Base-by-base conservation (phyloP, 2,113 vertebrate genomes). In the Syngnathus typhle region DNA sequence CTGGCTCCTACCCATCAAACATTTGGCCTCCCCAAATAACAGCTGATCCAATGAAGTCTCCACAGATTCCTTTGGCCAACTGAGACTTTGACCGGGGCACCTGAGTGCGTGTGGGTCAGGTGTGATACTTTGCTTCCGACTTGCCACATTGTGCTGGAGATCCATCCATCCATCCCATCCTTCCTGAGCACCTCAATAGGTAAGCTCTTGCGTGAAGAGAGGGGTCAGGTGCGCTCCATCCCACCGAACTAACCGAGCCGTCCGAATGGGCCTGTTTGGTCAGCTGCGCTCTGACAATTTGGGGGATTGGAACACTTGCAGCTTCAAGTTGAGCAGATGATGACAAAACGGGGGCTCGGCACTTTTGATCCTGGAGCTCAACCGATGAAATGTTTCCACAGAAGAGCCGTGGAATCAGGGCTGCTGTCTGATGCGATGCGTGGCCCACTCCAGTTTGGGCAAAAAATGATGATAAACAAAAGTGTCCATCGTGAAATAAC, bases 11-110 rank as follows among this genome's bases (percentile, higher is more conserved):
- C 75, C 82, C 87, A 85, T 80, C 63, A 70, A 37, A 39, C 18
- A 9, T 72, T 70, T 64, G 62, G 73, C 65, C 52, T 74, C 74
- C 64, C 71, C 80, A 77, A 63, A 65, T 73, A 72, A 72, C 88
- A 89, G 83, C 86, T 89, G 86, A 85, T 80, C 82, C 82, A 60
- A 39, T 71, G 5, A 72, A 70, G 55, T 80, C 82, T 88, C 86
- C 27, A 77, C 49, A 79, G 88, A 83, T 58, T 76, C 64, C 76
- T 66, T 18, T 1, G 18, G 78, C 78, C 84, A 82, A 82, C 77
- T 77, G 86, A 85, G 84, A 83, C 78, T 70, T 19, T 49, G 7
- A 47, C 60, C 52, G 39, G 19, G 65, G 82, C 87, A 88, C 87
- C 87, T 88, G 87, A 83, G 86, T 82, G 77, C 21, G 58, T 67